These are phyloP conservation scores for Lasioglossum baleicum DNA, from an alignment of 1,140 invertebrate genomes.

Conservation along the genomic window DNA sequence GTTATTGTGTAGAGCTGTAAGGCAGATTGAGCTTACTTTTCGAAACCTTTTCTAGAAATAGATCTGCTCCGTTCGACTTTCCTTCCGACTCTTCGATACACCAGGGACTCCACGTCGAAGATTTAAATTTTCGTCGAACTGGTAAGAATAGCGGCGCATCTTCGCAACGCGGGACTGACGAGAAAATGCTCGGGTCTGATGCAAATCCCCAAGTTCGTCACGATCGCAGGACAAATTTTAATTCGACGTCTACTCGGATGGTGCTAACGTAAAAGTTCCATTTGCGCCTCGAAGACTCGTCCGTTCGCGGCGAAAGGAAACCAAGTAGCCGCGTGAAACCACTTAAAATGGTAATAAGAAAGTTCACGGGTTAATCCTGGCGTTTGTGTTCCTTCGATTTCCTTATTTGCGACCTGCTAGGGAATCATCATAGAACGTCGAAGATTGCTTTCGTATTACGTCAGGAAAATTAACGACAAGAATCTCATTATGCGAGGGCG, in stretches of 20 bases:
- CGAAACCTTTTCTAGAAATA: conserved; percentile 2
- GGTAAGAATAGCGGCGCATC: conserved; percentile 6
- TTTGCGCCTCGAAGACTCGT: not conserved
- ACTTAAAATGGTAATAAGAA: conserved; percentile 67
- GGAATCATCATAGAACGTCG: conserved; percentile 6
- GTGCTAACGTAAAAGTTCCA: conserved; percentile 16
- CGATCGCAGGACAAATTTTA: conserved; percentile 58
- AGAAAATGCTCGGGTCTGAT: conserved; percentile 47
- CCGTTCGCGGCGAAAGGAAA: conserved; percentile 1
- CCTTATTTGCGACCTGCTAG: not conserved
- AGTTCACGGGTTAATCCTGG: conserved; percentile 53
- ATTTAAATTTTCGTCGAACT: conserved; percentile 10
- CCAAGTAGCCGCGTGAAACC: conserved; percentile 33
- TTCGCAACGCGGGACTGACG: conserved; percentile 11
- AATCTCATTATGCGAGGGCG: not conserved
- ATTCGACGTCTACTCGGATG: conserved; percentile 57
- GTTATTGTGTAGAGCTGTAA: too few species aligned
- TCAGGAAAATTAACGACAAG: not conserved
- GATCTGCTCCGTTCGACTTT: not conserved
- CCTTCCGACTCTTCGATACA: not conserved
- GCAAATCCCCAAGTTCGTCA: conserved; percentile 52
- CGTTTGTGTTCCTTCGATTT: conserved; percentile 16
- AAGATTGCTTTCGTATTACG: not conserved
- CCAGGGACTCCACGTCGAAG: not conserved
- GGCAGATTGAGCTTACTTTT: too few species aligned